phyloP scores from a whole-genome alignment of 2,888 invertebrate species.

The Phyllotreta cruciferae region DNA sequence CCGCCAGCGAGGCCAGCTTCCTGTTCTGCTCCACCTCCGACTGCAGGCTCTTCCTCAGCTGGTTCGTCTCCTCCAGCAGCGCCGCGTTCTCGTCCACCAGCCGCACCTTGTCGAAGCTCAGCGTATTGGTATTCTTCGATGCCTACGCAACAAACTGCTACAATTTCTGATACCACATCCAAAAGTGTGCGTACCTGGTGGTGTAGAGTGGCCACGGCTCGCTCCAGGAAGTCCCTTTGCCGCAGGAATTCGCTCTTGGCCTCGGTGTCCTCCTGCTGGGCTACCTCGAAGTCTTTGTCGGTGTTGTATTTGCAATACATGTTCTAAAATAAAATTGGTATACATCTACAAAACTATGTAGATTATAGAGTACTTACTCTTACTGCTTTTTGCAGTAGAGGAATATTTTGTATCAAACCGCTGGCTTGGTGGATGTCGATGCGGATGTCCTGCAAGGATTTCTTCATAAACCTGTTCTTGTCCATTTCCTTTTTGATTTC shows the following conservation, averaged over 20 bases:
- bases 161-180: constrained; percentile 1
- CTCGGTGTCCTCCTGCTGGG: constrained; percentile 73
- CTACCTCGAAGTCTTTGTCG: constrained; percentile 72
- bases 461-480: constrained; percentile 68
- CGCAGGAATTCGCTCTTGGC: constrained; percentile 78
- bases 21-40: constrained; percentile 69
- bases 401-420: constrained; percentile 78
- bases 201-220: constrained; percentile 65
- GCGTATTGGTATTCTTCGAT: constrained; percentile 51
- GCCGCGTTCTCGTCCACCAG: constrained; percentile 75
- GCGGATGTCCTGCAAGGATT: constrained; percentile 75
- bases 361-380: constrained; percentile 59
- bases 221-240: constrained; percentile 83
- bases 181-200: constrained; percentile 49
- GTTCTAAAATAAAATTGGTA: constrained; percentile 57
- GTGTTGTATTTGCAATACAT: constrained; percentile 76
- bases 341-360: background rate
- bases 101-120: constrained; percentile 57
- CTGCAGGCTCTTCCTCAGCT: constrained; percentile 73
- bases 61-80: constrained; percentile 80
- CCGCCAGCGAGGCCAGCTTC: constrained; percentile 77
- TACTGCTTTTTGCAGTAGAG: constrained; percentile 65
- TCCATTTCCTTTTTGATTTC: constrained; percentile 73
- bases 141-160: constrained; percentile 50
- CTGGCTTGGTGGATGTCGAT: constrained; percentile 83